phyloP scores from a whole-genome alignment of 2,797 vertebrate genomes.

The Lindbergichthys nudifrons region DNA sequence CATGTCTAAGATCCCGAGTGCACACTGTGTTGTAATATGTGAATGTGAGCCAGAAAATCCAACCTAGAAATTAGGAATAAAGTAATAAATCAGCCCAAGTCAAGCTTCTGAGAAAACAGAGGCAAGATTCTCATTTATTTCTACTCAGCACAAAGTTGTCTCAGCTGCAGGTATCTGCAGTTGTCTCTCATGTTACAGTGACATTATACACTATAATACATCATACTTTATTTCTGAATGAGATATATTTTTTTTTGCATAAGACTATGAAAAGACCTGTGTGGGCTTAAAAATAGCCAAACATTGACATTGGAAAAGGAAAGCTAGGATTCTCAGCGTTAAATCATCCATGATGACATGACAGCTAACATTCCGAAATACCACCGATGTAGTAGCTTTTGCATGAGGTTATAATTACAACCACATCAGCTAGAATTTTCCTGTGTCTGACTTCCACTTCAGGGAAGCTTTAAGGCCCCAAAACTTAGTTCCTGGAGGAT shows the following conservation, averaged over 20 bases:
- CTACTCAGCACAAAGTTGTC: conserved; percentile 42
- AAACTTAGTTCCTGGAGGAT: neutral
- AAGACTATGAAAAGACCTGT: conserved; percentile 48
- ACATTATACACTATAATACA: conserved; percentile 32
- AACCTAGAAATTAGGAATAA: conserved; percentile 14
- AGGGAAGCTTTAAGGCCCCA: conserved; percentile 3
- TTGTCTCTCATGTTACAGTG: conserved; percentile 46
- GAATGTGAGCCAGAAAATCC: conserved; percentile 26
- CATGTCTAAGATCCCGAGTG: neutral
- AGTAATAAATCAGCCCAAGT: conserved; percentile 15
- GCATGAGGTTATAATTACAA: conserved; percentile 28
- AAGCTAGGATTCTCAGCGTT: conserved; percentile 34
- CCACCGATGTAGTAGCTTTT: conserved; percentile 27
- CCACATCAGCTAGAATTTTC: conserved; percentile 11
- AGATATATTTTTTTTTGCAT: conserved; percentile 28
- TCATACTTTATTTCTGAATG: conserved; percentile 39
- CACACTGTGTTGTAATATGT: conserved; percentile 10
- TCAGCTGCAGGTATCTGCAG: conserved; percentile 57
- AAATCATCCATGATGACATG: conserved; percentile 26
- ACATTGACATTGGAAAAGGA: conserved; percentile 62
- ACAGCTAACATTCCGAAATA: conserved; percentile 33
- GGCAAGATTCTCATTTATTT: conserved; percentile 39
- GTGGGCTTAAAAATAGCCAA: conserved; percentile 39
- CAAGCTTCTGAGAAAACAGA: conserved; percentile 40
- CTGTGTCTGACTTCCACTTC: conserved; percentile 5